Evolutionary conservation across 2,113 vertebrate genomes (phyloP).

Genomic region (Elephantulus edwardii): DNA sequence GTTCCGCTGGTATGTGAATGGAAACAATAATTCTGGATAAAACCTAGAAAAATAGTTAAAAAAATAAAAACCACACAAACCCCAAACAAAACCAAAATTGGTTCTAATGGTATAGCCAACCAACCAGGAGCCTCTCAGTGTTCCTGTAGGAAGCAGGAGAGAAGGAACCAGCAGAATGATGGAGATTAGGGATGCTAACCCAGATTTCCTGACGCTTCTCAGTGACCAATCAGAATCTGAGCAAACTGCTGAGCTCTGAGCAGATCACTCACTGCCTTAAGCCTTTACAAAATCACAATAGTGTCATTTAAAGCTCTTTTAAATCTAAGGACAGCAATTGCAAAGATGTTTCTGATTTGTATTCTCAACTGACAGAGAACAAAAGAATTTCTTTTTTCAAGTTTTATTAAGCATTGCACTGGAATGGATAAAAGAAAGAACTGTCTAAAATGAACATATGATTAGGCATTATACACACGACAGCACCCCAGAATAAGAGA

Average conservation of each 20-base stretch:
- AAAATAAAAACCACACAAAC: neutral
- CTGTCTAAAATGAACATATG: no score
- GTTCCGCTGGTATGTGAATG: neutral
- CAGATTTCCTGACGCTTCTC: neutral
- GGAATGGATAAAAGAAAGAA: no score
- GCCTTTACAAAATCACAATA: neutral
- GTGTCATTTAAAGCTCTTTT: neutral
- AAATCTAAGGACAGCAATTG: neutral
- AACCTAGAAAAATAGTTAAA: neutral
- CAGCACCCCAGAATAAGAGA: no score
- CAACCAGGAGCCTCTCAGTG: neutral
- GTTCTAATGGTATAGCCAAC: no score
- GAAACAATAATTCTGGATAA: neutral
- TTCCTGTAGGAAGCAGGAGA: neutral
- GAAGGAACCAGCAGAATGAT: neutral
- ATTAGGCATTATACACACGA: no score
- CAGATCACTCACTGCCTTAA: neutral
- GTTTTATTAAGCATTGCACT: neutral
- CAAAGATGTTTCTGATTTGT: neutral
- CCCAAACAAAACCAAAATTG: neutral
- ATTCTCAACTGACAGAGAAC: neutral
- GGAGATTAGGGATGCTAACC: neutral
- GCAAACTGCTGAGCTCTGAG: neutral
- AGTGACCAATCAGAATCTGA: neutral
- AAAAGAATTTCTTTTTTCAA: neutral